These are phyloP conservation scores for Nothura maculosa DNA, from an alignment of 2,797 vertebrate genomes.

Conservation along the genomic window DNA sequence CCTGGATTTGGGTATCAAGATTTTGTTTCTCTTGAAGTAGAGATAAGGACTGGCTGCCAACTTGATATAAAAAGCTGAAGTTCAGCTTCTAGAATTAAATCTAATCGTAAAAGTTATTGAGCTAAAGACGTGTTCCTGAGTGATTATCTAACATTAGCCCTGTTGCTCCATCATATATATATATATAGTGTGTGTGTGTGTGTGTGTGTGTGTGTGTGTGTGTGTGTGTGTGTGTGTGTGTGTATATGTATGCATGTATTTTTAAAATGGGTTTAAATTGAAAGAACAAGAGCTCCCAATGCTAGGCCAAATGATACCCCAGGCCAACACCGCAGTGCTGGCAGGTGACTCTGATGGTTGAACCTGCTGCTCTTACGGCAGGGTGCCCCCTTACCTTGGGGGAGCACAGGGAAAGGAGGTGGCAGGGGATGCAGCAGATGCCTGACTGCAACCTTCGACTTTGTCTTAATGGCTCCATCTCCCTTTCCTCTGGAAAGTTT, in stretches of 20 bases:
- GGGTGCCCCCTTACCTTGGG: not conserved
- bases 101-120: not conserved
- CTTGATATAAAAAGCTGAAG: not conserved
- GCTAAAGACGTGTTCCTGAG: not conserved
- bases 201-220: too few species aligned
- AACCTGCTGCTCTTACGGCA: not conserved
- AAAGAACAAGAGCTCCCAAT: too few species aligned
- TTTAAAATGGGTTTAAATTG: too few species aligned
- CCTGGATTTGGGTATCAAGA: not conserved
- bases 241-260: too few species aligned
- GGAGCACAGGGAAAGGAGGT: not conserved
- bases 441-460: not conserved
- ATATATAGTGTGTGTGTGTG: too few species aligned
- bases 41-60: not conserved
- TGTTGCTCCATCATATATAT: not conserved
- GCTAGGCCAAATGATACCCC: accelerated
- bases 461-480: not conserved
- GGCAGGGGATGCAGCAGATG: not conserved
- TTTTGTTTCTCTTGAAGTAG: not conserved
- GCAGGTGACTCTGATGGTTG: not conserved
- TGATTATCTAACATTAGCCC: constrained; percentile 6
- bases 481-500: constrained; percentile 31
- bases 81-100: not conserved
- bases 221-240: too few species aligned
- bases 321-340: not conserved